A percentile compares a stretch with the other conserved stretches of the same genome.
These are phyloP conservation scores for Lytechinus variegatus DNA, from an alignment of 35 echinoderm and acorn worm genomes.

Conservation along the genomic window DNA sequence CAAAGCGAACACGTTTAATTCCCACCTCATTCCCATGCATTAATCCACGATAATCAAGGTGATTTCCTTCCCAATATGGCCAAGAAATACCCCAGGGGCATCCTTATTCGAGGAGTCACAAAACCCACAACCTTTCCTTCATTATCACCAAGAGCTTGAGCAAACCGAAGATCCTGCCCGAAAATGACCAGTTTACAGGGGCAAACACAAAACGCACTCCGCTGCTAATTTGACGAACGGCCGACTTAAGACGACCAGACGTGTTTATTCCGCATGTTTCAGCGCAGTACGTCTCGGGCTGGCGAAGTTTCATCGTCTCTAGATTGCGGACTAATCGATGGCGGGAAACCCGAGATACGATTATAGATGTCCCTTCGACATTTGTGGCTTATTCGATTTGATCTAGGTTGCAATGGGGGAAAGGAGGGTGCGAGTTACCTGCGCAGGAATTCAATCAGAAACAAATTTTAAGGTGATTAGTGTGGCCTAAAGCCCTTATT, in stretches of 20 bases:
- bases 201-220: background rate
- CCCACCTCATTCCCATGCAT: background rate
- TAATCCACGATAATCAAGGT: background rate
- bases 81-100: background rate
- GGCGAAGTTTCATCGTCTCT: background rate
- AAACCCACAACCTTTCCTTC: background rate
- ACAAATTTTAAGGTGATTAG: constrained; percentile 25
- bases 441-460: background rate
- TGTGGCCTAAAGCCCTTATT: background rate
- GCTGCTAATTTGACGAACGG: constrained; percentile 16
- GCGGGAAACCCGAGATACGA: background rate
- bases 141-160: background rate
- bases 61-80: background rate
- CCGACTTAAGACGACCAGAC: background rate
- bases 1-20: constrained; percentile 1
- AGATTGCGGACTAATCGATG: background rate
- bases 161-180: background rate
- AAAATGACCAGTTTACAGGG: background rate
- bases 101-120: background rate
- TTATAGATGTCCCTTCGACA: constrained; percentile 2
- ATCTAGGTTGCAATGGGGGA: background rate
- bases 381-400: constrained; percentile 1
- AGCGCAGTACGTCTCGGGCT: background rate
- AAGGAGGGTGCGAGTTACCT: background rate
- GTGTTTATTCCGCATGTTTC: background rate